A percentile compares a stretch with the other conserved stretches of the same genome.
Conservation (phyloP, 2,113 vertebrate genomes). For the Silurus meridionalis region DNA sequence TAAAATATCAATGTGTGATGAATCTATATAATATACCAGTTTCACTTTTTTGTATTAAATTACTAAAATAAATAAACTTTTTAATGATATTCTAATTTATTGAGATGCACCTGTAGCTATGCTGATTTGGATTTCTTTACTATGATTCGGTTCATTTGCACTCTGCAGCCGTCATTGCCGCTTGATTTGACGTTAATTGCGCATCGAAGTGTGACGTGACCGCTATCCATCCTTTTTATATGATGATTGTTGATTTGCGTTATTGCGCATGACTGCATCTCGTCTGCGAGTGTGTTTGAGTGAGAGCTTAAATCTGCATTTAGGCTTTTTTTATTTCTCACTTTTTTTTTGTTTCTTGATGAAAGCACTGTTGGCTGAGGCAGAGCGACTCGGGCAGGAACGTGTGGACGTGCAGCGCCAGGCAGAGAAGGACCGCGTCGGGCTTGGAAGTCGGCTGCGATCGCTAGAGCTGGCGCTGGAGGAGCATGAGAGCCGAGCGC, state of each 20-base stretch:
- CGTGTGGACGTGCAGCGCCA: slow-evolving; percentile 85
- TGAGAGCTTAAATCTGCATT: background rate
- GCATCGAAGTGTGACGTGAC: background rate
- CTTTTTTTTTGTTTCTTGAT: background rate
- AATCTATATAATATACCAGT: too few relatives aligned
- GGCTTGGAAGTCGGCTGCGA: slow-evolving; percentile 77
- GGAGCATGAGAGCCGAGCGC: slow-evolving; percentile 79
- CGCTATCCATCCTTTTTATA: background rate
- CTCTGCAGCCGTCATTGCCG: background rate
- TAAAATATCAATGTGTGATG: too few relatives aligned
- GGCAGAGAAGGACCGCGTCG: slow-evolving; percentile 83
- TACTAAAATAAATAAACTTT: too few relatives aligned
- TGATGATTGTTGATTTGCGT: background rate
- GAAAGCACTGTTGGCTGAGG: slow-evolving; percentile 81
- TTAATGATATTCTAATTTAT: too few relatives aligned
- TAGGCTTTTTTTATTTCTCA: background rate
- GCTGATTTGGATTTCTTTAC: background rate
- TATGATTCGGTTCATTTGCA: background rate
- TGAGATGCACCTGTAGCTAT: too few relatives aligned
- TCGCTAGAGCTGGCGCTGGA: slow-evolving; percentile 86
- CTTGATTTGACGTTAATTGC: background rate
- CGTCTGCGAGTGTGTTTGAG: slow-evolving; percentile 7
- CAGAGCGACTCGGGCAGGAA: slow-evolving; percentile 79
- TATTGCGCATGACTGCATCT: slow-evolving; percentile 39
- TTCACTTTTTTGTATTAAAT: too few relatives aligned